These are phyloP conservation scores for Venturia canescens DNA, from an alignment of 1,140 invertebrate genomes.

Conservation along the genomic window DNA sequence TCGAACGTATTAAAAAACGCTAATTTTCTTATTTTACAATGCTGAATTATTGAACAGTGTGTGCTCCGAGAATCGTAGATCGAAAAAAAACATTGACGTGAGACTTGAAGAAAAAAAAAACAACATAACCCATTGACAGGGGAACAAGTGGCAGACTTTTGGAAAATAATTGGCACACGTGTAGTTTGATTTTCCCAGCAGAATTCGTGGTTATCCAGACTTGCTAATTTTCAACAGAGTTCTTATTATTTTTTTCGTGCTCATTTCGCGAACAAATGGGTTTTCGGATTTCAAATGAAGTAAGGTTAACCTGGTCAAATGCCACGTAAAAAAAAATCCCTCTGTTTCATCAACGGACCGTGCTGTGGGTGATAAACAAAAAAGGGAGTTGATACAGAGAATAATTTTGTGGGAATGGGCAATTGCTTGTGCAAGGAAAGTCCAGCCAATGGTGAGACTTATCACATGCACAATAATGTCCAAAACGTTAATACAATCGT, in stretches of 20 bases:
- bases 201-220: not conserved
- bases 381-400: slow-evolving; percentile 25
- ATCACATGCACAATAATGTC: slow-evolving; percentile 67
- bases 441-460: slow-evolving; percentile 72
- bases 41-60: too few species aligned
- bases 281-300: not conserved
- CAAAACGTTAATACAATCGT: slow-evolving; percentile 67
- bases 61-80: too few species aligned
- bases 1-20: too few species aligned
- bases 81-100: too few species aligned
- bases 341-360: not conserved
- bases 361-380: not conserved
- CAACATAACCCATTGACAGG: slow-evolving; percentile 2
- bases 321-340: slow-evolving; percentile 46
- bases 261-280: not conserved
- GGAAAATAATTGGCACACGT: not conserved
- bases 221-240: too few species aligned
- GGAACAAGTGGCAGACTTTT: too few species aligned
- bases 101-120: not conserved
- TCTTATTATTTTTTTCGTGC: too few species aligned
- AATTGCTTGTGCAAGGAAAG: slow-evolving; percentile 81
- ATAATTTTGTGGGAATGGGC: slow-evolving; percentile 78
- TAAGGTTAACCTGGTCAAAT: slow-evolving; percentile 30
- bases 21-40: too few species aligned
- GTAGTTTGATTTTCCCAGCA: not conserved